Evolutionary conservation across 2,888 invertebrate species (phyloP).

Genomic region (Rutpela maculata): DNA sequence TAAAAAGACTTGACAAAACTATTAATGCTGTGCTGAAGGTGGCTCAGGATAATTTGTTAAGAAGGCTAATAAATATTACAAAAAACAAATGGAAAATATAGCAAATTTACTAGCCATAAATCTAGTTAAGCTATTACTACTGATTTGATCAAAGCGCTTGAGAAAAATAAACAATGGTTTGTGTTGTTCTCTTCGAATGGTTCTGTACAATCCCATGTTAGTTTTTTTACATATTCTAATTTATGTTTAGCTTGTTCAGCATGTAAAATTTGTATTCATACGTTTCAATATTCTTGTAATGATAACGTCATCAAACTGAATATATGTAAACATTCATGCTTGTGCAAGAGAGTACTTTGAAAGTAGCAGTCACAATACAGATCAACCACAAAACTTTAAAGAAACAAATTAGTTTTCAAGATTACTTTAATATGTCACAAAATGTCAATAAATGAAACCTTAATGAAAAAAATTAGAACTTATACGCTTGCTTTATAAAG

Average conservation of each 20-base stretch:
- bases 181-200: background rate
- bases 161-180: background rate
- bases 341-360: too few species aligned
- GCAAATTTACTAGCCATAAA: constrained; percentile 38
- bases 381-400: background rate
- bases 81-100: constrained; percentile 35
- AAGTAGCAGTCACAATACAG: too few species aligned
- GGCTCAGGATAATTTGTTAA: constrained; percentile 40
- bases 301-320: too few species aligned
- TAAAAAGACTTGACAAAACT: constrained; percentile 36
- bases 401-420: background rate
- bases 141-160: background rate
- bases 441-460: too few species aligned
- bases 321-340: too few species aligned
- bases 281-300: constrained; percentile 33
- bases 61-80: constrained; percentile 41
- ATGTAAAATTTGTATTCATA: constrained; percentile 42
- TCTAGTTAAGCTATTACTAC: background rate
- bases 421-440: too few species aligned
- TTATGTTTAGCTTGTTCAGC: constrained; percentile 21
- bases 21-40: constrained; percentile 42
- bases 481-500: background rate
- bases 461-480: too few species aligned
- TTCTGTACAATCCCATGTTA: constrained; percentile 1
- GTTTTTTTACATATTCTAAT: background rate